Percentiles rank a stretch among this genome's conserved stretches.
Conservation (phyloP, 2,888 invertebrate species). For the Tridacna gigas region DNA sequence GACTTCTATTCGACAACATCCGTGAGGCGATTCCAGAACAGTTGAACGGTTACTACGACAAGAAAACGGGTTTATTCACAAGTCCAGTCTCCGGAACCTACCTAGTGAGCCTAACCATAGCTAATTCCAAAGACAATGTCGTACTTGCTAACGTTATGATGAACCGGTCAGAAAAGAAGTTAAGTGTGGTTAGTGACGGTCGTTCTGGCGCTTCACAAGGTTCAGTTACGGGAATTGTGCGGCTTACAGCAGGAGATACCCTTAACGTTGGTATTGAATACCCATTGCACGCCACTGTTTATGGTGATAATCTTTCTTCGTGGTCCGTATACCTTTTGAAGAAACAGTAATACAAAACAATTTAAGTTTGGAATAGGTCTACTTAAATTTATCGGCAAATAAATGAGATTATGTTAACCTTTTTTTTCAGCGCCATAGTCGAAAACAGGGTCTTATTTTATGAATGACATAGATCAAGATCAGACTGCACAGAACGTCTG, state of each 20-base stretch:
- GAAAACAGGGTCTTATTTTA: too few relatives aligned
- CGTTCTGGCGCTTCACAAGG: constrained; percentile 1
- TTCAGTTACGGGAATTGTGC: constrained; percentile 7
- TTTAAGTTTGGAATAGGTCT: not conserved
- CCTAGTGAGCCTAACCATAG: not conserved
- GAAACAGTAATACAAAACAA: not conserved
- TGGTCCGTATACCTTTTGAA: constrained; percentile 12
- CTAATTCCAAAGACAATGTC: not conserved
- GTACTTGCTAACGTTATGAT: not conserved
- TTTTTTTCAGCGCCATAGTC: too few relatives aligned
- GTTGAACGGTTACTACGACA: not conserved
- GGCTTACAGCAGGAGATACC: not conserved
- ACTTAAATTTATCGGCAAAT: not conserved
- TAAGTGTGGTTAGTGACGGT: constrained; percentile 4
- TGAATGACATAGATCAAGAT: too few relatives aligned
- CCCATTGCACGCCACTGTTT: not conserved
- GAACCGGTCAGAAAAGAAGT: not conserved
- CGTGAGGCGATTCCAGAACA: not conserved
- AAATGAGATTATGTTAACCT: too few relatives aligned
- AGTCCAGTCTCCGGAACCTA: constrained; percentile 17
- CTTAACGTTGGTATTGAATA: not conserved
- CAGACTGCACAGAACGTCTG: too few relatives aligned
- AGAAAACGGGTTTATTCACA: not conserved
- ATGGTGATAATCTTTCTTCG: constrained; percentile 3
- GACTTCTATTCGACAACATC: not conserved